A percentile compares a stretch with the other conserved stretches of the same genome.
These are phyloP conservation scores for Acrobasis repandana DNA, from an alignment of 2,888 invertebrate species.

Conservation along the genomic window DNA sequence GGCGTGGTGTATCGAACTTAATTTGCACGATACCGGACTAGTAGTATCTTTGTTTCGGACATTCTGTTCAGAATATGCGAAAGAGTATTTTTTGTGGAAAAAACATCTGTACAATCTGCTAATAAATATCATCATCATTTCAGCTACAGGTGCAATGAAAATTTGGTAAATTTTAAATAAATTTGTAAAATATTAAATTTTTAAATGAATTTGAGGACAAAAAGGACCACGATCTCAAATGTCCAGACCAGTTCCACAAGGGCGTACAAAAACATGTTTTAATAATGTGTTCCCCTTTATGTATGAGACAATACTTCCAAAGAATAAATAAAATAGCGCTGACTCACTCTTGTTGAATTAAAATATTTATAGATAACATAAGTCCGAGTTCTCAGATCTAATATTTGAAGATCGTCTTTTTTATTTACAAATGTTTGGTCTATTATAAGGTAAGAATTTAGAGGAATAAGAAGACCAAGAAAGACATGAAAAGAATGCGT, in stretches of 20 bases:
- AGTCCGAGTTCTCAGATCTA: neutral
- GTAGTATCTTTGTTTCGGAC: too few species aligned
- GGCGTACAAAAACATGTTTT: conserved; percentile 20
- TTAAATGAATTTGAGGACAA: too few species aligned
- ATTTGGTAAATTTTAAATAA: too few species aligned
- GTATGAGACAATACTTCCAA: conserved; percentile 39
- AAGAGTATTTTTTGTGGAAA: too few species aligned
- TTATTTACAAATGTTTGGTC: neutral
- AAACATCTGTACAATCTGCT: too few species aligned
- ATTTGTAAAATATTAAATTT: too few species aligned
- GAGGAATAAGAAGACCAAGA: neutral
- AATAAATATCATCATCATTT: too few species aligned
- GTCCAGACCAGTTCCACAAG: conserved; percentile 3
- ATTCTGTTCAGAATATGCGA: too few species aligned
- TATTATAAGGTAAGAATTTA: neutral
- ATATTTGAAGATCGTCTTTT: neutral
- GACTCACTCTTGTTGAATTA: conserved; percentile 59
- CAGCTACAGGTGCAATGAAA: too few species aligned
- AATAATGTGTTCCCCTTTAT: conserved; percentile 21
- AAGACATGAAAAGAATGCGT: too few species aligned
- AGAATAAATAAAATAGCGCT: conserved; percentile 38
- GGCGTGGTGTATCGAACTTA: conserved; percentile 1
- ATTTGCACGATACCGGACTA: neutral
- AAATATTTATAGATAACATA: conserved; percentile 57
- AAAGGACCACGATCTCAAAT: neutral